Evolutionary conservation across 2,888 invertebrate genomes (phyloP).

Genomic region (Lithosia quadra): DNA sequence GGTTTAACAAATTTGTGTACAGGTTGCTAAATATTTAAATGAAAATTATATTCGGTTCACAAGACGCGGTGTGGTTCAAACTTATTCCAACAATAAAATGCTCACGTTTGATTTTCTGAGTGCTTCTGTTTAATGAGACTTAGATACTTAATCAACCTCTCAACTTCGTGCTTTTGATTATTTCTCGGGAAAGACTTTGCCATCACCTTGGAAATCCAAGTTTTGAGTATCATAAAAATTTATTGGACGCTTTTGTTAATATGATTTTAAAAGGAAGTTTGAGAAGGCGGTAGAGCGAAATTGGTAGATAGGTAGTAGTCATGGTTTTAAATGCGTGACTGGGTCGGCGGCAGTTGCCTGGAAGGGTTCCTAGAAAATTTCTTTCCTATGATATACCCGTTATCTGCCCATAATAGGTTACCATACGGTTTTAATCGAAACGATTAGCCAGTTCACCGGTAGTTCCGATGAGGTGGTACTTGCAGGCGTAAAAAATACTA

Average conservation of each 20-base stretch:
- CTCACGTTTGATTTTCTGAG: conserved; percentile 23
- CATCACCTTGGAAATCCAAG: conserved; percentile 16
- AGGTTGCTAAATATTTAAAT: conserved; percentile 29
- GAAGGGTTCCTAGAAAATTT: no score
- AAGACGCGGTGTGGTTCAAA: conserved; percentile 13
- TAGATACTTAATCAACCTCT: conserved; percentile 24
- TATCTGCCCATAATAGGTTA: no score
- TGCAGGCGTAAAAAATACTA: no score
- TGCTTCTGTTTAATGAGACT: conserved; percentile 25
- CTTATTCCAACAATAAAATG: conserved; percentile 25
- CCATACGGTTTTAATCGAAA: no score
- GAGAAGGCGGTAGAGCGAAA: background rate
- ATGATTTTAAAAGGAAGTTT: conserved; percentile 5
- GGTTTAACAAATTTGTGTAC: conserved; percentile 37
- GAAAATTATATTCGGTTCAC: conserved; percentile 29
- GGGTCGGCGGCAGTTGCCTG: background rate
- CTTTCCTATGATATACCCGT: no score
- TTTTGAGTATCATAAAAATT: conserved; percentile 19
- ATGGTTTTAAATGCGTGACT: background rate
- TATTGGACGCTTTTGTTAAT: conserved; percentile 16
- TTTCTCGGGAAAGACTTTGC: conserved; percentile 13
- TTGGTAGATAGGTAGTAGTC: background rate
- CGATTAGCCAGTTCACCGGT: no score
- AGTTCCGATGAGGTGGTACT: no score
- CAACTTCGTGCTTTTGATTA: conserved; percentile 26